Evolutionary conservation across 1,140 invertebrate genomes (phyloP).

Genomic region (Drosophila kikkawai): DNA sequence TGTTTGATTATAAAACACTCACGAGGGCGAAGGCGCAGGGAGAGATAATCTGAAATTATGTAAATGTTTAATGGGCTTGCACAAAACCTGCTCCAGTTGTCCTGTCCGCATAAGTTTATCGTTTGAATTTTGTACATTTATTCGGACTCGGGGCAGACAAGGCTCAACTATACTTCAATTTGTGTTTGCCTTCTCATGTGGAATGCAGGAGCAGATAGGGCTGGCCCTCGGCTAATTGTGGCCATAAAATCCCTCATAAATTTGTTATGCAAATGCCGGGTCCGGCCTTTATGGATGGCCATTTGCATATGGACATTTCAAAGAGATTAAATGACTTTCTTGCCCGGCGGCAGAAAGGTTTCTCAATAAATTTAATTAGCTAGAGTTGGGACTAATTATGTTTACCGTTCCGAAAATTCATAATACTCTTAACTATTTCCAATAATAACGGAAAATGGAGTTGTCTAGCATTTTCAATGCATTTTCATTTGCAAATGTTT

Average conservation of each 20-base stretch:
- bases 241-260: conserved; percentile 28
- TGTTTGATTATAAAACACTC: conserved; percentile 56
- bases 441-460: conserved; percentile 13
- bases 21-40: neutral
- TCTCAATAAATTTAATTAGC: conserved; percentile 21
- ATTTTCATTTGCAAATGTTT: conserved; percentile 46
- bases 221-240: conserved; percentile 33
- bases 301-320: conserved; percentile 27
- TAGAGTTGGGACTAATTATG: conserved; percentile 18
- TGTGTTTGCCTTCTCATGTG: conserved; percentile 25
- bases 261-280: conserved; percentile 39
- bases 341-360: neutral
- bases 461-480: conserved; percentile 18
- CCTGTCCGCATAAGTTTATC: conserved; percentile 8
- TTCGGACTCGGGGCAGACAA: neutral
- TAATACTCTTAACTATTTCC: neutral
- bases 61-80: conserved; percentile 37
- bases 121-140: conserved; percentile 26
- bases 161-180: conserved; percentile 7
- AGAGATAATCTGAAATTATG: conserved; percentile 34
- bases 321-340: conserved; percentile 26
- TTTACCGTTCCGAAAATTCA: conserved; percentile 10
- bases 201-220: conserved; percentile 20
- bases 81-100: conserved; percentile 8
- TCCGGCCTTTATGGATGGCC: conserved; percentile 16